Percentiles rank a stretch among this genome's conserved stretches.
phyloP scores from a whole-genome alignment of 1,140 invertebrate species.

The Drosophila nannoptera region DNA sequence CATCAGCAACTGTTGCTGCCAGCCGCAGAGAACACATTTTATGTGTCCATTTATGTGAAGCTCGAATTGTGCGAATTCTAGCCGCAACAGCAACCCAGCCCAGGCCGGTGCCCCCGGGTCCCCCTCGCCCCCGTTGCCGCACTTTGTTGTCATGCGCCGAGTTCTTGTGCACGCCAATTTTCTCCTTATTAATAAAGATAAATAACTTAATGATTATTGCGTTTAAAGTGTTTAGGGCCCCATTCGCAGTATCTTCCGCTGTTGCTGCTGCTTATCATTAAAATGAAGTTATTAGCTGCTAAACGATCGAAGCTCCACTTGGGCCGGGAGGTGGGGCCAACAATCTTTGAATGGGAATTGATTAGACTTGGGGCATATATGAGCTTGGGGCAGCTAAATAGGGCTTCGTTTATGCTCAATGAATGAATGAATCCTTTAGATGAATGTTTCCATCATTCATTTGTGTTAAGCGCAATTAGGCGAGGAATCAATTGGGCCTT shows the following conservation, averaged over 20 bases:
- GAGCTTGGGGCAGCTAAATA: too few species aligned
- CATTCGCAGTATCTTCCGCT: constrained; percentile 30
- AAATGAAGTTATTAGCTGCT: constrained; percentile 49
- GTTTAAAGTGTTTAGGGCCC: constrained; percentile 69
- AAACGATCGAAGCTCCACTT: constrained; percentile 10
- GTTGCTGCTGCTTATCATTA: constrained; percentile 4
- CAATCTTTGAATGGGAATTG: too few species aligned
- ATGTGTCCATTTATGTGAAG: constrained; percentile 74
- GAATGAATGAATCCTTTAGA: too few species aligned
- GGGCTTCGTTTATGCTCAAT: too few species aligned
- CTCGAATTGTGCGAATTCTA: constrained; percentile 71
- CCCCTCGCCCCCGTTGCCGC: constrained; percentile 17
- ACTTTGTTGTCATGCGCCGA: constrained; percentile 54
- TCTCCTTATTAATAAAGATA: constrained; percentile 77
- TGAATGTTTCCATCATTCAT: too few species aligned
- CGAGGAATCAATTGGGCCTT: too few species aligned
- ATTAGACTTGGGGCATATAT: too few species aligned
- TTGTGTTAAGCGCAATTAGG: too few species aligned
- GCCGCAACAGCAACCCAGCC: constrained; percentile 32
- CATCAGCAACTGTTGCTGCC: constrained; percentile 30
- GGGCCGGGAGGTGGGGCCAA: background rate
- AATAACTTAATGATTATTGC: constrained; percentile 77
- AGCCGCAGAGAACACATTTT: constrained; percentile 56
- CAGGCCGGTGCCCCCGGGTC: constrained; percentile 25
- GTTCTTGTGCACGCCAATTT: constrained; percentile 76